Percentiles rank a stretch among this genome's conserved stretches.
phyloP scores from a whole-genome alignment of 2,888 invertebrate genomes.

The Trachelus troglodyta region DNA sequence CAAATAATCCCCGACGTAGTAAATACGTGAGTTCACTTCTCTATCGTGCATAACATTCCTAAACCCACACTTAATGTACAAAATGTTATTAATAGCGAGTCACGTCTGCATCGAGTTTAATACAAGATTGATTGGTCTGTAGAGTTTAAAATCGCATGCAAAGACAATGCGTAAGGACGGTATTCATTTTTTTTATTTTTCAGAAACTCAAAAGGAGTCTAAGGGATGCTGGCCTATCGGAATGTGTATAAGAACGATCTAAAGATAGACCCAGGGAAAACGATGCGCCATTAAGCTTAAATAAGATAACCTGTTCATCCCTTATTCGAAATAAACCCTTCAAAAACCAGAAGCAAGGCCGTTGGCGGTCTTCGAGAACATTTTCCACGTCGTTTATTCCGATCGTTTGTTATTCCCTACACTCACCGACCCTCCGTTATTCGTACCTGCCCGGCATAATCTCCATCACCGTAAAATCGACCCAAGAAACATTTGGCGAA shows the following conservation, averaged over 20 bases:
- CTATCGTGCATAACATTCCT: background rate
- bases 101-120: background rate
- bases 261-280: background rate
- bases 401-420: constrained; percentile 6
- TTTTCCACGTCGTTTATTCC: background rate
- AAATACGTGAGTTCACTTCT: background rate
- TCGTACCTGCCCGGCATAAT: constrained; percentile 3
- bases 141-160: background rate
- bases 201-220: background rate
- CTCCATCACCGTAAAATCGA: background rate
- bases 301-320: background rate
- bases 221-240: background rate
- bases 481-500: background rate
- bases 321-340: background rate
- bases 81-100: background rate
- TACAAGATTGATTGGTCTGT: background rate
- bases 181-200: background rate
- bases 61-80: background rate
- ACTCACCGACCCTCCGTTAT: constrained; percentile 5
- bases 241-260: background rate
- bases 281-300: background rate
- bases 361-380: background rate
- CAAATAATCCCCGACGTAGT: background rate
- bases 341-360: background rate
- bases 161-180: background rate